phyloP scores from a whole-genome alignment of 2,888 invertebrate genomes.

The Tiliacea citrago region DNA sequence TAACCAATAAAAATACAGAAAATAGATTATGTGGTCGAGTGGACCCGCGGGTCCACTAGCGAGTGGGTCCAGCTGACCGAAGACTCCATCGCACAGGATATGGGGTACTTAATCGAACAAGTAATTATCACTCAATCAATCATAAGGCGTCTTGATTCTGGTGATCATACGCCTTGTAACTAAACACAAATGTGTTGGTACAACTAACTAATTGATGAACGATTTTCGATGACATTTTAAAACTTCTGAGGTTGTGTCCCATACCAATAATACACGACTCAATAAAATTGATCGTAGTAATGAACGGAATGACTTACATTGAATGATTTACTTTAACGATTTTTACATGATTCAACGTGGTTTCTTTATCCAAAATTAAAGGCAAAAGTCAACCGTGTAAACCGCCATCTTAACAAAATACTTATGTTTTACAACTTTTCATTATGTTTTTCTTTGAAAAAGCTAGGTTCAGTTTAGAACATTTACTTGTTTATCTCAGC shows the following conservation, averaged over 20 bases:
- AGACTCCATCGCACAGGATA: neutral
- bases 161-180: slow-evolving; percentile 7
- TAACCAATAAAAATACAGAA: too few relatives aligned
- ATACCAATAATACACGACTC: neutral
- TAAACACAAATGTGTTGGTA: slow-evolving; percentile 4
- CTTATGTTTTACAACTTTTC: neutral
- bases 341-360: neutral
- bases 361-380: neutral
- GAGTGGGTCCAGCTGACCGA: too few relatives aligned
- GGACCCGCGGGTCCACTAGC: too few relatives aligned
- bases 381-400: neutral
- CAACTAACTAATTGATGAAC: neutral
- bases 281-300: slow-evolving; percentile 2
- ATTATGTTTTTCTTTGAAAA: neutral
- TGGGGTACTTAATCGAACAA: slow-evolving; percentile 25
- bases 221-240: neutral
- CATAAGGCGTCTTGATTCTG: slow-evolving; percentile 17
- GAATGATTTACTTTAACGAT: too few relatives aligned
- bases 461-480: neutral
- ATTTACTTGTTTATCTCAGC: slow-evolving; percentile 20
- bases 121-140: slow-evolving; percentile 38
- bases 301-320: neutral
- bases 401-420: neutral
- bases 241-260: neutral
- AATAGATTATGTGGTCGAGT: too few relatives aligned